A percentile compares a stretch with the other conserved stretches of the same genome.
These are phyloP conservation scores for Characodon lateralis DNA, from an alignment of 2,797 vertebrate species.

Conservation along the genomic window DNA sequence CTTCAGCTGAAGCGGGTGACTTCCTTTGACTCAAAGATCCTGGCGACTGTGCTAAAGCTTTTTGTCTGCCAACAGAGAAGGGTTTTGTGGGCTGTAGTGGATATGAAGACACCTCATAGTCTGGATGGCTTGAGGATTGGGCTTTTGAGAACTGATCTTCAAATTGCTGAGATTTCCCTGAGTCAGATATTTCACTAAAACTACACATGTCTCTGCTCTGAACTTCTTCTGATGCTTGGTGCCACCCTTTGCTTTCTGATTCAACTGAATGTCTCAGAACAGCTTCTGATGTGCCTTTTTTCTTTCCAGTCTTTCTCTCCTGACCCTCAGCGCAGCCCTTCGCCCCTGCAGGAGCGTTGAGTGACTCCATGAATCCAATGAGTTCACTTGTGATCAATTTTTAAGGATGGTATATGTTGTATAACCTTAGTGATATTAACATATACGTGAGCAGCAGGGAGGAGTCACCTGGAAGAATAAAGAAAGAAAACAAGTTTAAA, in stretches of 20 bases:
- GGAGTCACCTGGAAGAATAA: slow-evolving; percentile 76
- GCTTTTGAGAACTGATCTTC: slow-evolving; percentile 84
- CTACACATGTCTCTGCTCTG: slow-evolving; percentile 72
- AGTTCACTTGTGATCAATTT: slow-evolving; percentile 75
- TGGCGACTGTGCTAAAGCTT: slow-evolving; percentile 70
- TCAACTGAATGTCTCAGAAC: slow-evolving; percentile 83
- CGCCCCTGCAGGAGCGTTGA: slow-evolving; percentile 88
- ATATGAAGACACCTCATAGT: slow-evolving; percentile 76
- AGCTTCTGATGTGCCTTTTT: slow-evolving; percentile 82
- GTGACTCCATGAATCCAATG: slow-evolving; percentile 90
- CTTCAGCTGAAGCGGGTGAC: slow-evolving; percentile 84
- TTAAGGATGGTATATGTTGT: slow-evolving; percentile 81
- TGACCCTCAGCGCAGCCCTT: slow-evolving; percentile 88
- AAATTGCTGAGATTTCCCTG: slow-evolving; percentile 85
- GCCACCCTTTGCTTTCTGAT: slow-evolving; percentile 82
- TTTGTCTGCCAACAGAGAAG: slow-evolving; percentile 55
- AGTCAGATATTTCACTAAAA: slow-evolving; percentile 82
- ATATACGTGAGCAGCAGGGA: slow-evolving; percentile 79
- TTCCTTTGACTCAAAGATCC: slow-evolving; percentile 86
- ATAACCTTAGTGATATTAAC: slow-evolving; percentile 82
- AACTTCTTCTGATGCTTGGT: slow-evolving; percentile 81
- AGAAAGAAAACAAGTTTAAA: slow-evolving; percentile 57
- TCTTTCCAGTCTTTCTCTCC: slow-evolving; percentile 84
- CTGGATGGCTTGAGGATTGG: slow-evolving; percentile 63
- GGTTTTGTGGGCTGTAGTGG: slow-evolving; percentile 74